Base-by-base conservation (phyloP, 1,140 invertebrate genomes). In the Grapholita molesta region DNA sequence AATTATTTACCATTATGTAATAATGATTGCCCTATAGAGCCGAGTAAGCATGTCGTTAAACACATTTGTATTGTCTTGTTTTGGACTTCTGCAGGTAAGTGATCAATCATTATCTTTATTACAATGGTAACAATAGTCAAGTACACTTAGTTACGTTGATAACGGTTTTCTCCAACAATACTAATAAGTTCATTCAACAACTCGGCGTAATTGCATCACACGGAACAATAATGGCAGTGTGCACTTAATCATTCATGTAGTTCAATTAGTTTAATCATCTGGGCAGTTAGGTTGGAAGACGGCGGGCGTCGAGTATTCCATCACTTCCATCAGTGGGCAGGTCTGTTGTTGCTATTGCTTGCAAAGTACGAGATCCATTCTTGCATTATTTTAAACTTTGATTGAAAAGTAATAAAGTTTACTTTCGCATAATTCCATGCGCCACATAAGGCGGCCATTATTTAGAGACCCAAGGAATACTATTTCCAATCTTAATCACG, bases 261-360 rank as follows among this genome's bases (percentile, higher is more conserved):
- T 69, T 75, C 74, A 77, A 77, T 79, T 77, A 75, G 71, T 72
- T 75, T 77, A 73, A 77, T 78, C 70, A 72, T 73, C 33, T 69
- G 53, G 53, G 23, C 24, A 30, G 53, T 57, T 57, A 57, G 21
- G 23, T n/a, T 12, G 23, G 28, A 11, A 61, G 70, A 57, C 24
- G 35, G 67, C 38, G 48, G 32, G 65, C 55, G 70, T 67, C 61
- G 68, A 70, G 69, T 68, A 70, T 75, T 76, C 70, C 76, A n/a
- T n/a, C n/a, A n/a, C n/a, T n/a, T 77, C 70, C 76, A 69, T 80
- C 78, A 83, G 67, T 73, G 52, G 67, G 64, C 69, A 70, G 67
- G 73, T 75, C 73, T 75, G 72, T 24, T 57, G n/a, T 25, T 57
- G n/a, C 38, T n/a, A 15, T 15, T 15, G 38, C 38, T 4, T 42